These are phyloP conservation scores for Vulpes lagopus DNA, from an alignment of 2,113 vertebrate species.

Conservation along the genomic window DNA sequence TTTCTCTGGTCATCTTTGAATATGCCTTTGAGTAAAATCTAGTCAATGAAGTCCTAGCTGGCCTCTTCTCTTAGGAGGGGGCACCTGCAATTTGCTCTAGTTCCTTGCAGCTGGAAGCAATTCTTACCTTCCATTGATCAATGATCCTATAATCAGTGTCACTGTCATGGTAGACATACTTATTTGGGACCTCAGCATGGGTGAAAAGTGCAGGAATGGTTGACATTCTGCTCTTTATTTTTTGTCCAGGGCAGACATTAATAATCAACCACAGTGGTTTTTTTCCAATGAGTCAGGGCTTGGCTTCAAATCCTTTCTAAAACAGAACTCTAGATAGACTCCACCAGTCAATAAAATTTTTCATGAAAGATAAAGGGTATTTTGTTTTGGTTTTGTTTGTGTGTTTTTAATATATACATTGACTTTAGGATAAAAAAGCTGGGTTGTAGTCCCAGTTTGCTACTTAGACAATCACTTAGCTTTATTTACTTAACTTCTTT, in stretches of 20 bases:
- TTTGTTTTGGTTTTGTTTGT: not conserved
- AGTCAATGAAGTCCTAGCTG: not conserved
- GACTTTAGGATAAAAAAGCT: not conserved
- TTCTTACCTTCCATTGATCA: not conserved
- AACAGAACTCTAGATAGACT: not conserved
- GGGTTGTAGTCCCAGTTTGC: not conserved
- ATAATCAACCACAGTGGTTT: not conserved
- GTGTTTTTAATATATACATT: not conserved
- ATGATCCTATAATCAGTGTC: not conserved
- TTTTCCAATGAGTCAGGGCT: not conserved
- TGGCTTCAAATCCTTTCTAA: not conserved
- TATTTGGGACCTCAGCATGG: not conserved
- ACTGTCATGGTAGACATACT: not conserved
- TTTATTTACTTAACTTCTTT: not conserved
- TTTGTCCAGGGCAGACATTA: not conserved
- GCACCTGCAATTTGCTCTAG: not conserved
- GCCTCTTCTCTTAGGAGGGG: not conserved
- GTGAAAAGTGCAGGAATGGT: not conserved
- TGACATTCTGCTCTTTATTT: not conserved
- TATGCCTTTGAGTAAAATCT: not conserved
- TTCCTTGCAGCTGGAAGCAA: not conserved
- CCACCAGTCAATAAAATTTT: not conserved
- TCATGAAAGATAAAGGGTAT: not conserved
- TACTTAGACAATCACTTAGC: not conserved
- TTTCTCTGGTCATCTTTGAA: not conserved